phyloP scores from a whole-genome alignment of 2,113 vertebrate genomes.

The Protobothrops mucrosquamatus region DNA sequence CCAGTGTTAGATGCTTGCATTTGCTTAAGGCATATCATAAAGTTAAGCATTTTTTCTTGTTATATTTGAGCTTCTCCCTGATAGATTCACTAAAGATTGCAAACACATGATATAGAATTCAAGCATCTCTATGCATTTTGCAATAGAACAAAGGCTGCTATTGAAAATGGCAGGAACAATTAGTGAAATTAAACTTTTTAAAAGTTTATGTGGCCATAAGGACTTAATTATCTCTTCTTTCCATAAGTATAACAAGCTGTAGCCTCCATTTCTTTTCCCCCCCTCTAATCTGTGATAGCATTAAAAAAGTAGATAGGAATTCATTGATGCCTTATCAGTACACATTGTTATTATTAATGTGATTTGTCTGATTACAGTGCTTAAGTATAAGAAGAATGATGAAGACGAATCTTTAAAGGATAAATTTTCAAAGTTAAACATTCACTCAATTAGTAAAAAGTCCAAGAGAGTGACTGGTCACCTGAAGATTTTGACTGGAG shows the following conservation, averaged over 20 bases:
- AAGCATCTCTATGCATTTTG: not conserved
- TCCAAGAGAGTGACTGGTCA: slow-evolving; percentile 92
- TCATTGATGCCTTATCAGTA: not conserved
- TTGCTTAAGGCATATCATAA: not conserved
- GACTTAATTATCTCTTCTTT: slow-evolving; percentile 48
- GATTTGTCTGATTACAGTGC: slow-evolving; percentile 75
- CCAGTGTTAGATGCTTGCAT: not conserved
- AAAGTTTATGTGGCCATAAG: not conserved
- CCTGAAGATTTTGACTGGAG: slow-evolving; percentile 88
- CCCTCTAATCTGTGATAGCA: slow-evolving; percentile 34
- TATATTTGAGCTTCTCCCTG: not conserved
- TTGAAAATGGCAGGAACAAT: slow-evolving; percentile 40
- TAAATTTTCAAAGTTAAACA: slow-evolving; percentile 88
- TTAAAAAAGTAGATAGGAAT: slow-evolving; percentile 23
- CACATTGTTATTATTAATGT: slow-evolving; percentile 10
- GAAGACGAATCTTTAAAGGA: slow-evolving; percentile 90
- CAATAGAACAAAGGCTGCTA: slow-evolving; percentile 2
- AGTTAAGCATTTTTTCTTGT: not conserved
- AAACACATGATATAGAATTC: not conserved
- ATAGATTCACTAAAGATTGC: slow-evolving; percentile 12
- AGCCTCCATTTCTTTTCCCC: slow-evolving; percentile 16
- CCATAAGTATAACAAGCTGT: slow-evolving; percentile 41
- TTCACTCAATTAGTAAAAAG: slow-evolving; percentile 96
- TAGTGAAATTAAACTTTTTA: slow-evolving; percentile 23
- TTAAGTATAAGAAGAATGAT: slow-evolving; percentile 92